Evolutionary conservation across 64 coral and sea anemone species (phyloP).

Genomic region (Platygyra sinensis): DNA sequence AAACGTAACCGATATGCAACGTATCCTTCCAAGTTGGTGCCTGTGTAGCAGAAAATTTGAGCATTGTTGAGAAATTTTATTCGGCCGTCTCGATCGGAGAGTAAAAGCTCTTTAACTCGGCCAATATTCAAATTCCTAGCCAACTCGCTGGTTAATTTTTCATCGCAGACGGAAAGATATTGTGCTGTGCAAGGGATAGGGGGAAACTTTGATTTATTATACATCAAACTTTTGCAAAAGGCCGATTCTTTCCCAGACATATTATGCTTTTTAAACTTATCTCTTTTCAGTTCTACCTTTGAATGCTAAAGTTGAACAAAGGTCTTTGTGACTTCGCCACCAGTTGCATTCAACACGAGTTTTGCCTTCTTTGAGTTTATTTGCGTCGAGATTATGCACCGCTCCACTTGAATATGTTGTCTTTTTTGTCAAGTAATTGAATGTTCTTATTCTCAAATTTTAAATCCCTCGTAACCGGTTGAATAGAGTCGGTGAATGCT

Average conservation of each 20-base stretch:
- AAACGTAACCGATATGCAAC: constrained; percentile 24
- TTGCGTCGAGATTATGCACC: neutral
- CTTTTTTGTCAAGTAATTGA: constrained; percentile 3
- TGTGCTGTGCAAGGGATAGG: neutral
- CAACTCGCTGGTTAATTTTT: constrained; percentile 51
- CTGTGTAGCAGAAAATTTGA: neutral
- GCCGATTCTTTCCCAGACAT: neutral
- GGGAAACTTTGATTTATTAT: constrained; percentile 38
- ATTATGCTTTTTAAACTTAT: neutral
- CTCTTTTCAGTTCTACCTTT: constrained; percentile 23
- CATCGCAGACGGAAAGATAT: constrained; percentile 29
- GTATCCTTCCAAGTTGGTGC: neutral
- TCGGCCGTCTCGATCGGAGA: neutral
- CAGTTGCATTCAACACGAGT: constrained; percentile 27
- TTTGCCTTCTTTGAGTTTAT: constrained; percentile 13
- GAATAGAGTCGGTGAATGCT: constrained; percentile 37
- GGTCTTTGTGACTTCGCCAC: constrained; percentile 40
- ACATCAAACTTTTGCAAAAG: neutral
- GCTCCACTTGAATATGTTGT: constrained; percentile 14
- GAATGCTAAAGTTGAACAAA: constrained; percentile 30
- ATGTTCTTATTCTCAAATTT: constrained; percentile 43
- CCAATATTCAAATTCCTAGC: constrained; percentile 49
- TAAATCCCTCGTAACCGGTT: constrained; percentile 21
- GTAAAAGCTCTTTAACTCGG: neutral
- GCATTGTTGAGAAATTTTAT: neutral